These are phyloP conservation scores for Phymorhynchus buccinoides DNA, from an alignment of 1,140 invertebrate genomes.

Conservation along the genomic window DNA sequence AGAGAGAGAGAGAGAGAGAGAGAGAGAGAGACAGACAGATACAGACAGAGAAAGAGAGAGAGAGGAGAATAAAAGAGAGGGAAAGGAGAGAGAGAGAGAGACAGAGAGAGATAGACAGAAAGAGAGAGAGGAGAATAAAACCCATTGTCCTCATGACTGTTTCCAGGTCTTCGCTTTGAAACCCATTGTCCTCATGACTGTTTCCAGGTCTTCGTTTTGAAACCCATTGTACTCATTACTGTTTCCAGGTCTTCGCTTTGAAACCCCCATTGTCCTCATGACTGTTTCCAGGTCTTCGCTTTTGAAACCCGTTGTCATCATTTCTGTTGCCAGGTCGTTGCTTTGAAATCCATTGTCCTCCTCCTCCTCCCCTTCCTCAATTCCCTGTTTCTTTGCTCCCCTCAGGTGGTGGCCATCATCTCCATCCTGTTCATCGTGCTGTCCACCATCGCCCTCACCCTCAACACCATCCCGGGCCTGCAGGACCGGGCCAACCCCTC, in stretches of 20 bases:
- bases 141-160: neutral
- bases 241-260: neutral
- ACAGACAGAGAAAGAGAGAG: too few relatives aligned
- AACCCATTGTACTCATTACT: neutral
- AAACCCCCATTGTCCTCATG: too few relatives aligned
- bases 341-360: neutral
- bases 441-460: constrained; percentile 97
- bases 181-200: neutral
- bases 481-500: constrained; percentile 55
- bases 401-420: constrained; percentile 97
- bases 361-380: too few relatives aligned
- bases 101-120: too few relatives aligned
- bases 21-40: neutral
- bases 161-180: neutral
- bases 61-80: too few relatives aligned
- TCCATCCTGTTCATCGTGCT: constrained; percentile 99
- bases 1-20: neutral
- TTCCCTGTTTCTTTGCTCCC: neutral
- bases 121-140: neutral
- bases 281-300: neutral
- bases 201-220: neutral
- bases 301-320: neutral
- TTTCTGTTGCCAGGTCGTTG: neutral
- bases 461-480: constrained; percentile 97
- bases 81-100: too few relatives aligned